A percentile compares a stretch with the other conserved stretches of the same genome.
phyloP scores from a whole-genome alignment of 2,113 vertebrate species.

The Vulpes ferrilata region DNA sequence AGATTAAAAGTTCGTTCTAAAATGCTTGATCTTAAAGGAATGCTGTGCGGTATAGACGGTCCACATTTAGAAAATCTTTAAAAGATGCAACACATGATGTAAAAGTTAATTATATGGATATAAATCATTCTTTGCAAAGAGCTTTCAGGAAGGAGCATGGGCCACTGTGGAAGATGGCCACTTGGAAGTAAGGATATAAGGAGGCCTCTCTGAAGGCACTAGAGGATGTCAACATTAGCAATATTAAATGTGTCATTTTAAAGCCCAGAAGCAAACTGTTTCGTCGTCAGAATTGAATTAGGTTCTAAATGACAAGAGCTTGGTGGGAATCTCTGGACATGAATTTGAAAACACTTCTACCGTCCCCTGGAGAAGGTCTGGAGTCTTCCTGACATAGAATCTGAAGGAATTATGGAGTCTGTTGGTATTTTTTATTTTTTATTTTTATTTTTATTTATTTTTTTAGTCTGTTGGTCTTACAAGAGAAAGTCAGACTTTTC shows the following conservation, averaged over 20 bases:
- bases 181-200: neutral
- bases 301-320: neutral
- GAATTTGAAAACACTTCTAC: neutral
- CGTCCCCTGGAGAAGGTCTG: neutral
- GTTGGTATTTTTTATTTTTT: neutral
- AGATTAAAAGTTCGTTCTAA: neutral
- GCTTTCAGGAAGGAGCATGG: neutral
- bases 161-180: neutral
- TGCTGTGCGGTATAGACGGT: neutral
- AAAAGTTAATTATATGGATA: neutral
- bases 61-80: neutral
- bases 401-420: neutral
- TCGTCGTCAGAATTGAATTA: neutral
- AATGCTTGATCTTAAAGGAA: neutral
- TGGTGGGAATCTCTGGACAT: neutral
- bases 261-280: neutral
- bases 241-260: neutral
- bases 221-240: accelerated
- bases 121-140: neutral
- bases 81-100: neutral
- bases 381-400: neutral
- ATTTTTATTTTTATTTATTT: too few species aligned
- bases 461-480: neutral
- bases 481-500: neutral
- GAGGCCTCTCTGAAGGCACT: accelerated